Base-by-base conservation (phyloP, 2,113 vertebrate genomes). In the Heterotilapia buettikoferi region DNA sequence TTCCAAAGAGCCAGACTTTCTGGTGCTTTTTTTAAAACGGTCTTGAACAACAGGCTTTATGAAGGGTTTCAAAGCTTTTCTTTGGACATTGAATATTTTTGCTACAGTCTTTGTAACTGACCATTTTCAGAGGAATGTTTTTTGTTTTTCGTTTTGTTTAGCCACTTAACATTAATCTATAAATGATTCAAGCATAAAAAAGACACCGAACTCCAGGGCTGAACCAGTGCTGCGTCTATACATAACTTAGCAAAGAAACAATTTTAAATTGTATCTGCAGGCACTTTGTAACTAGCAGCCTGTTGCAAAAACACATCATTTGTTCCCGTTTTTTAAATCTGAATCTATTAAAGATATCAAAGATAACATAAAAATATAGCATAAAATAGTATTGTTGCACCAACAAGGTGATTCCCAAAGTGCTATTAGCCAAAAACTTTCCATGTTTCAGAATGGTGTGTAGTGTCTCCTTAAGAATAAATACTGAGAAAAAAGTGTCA, bases 71-170 rank as follows among this genome's bases (percentile, higher is more conserved):
- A 38, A 66, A 38, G 61, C 33, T 66, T 66, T 66, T 1, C 19
- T 45, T 73, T 73, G 21, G 6, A 73, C 21, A 73, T 26, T 71
- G 13, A 24, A 26, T 43, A 45, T 0, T 0, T 0, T 71, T 14
- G 38, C 38, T 24, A 4, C 66, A 73, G 68, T 73, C 38, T 16
- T 45, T 45, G 68, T 18, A 73, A 13, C 13, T 16, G 38, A 73
- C 8, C 5, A 73, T 73, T 73, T 73, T 18, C 68, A 45, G 68
- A 73, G 1, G 2, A 26, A 73, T 73, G 68, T 4, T 4, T 19
- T 47, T 45, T 0, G 36, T 43, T 73, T 43, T 14, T 43, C 2
- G 1, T 16, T 45, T 26, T 73, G 21, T 45, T 73, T 26, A 45
- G 21, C 68, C 14, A 73, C 40, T 29, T 29, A 73, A 73, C 40